phyloP scores from a whole-genome alignment of 1,140 invertebrate genomes.

The Diploscapter pachys region DNA sequence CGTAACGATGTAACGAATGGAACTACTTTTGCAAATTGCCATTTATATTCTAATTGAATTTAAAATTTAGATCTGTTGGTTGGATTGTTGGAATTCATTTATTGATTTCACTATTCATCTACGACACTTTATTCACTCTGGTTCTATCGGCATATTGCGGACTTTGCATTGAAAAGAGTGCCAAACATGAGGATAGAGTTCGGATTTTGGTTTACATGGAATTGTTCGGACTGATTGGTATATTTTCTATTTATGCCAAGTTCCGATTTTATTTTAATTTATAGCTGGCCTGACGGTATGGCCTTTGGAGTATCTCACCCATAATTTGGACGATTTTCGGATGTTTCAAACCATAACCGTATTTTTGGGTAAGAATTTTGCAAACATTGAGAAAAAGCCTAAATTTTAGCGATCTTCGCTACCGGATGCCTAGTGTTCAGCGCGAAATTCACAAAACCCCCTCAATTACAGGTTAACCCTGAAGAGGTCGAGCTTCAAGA shows the following conservation, averaged over 20 bases:
- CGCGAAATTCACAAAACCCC: constrained; percentile 41
- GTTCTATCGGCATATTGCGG: constrained; percentile 59
- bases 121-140: constrained; percentile 60
- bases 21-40: background rate
- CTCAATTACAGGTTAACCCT: constrained; percentile 34
- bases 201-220: constrained; percentile 50
- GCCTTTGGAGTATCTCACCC: constrained; percentile 31
- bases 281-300: constrained; percentile 43
- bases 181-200: constrained; percentile 49
- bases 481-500: constrained; percentile 41
- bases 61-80: constrained; percentile 23
- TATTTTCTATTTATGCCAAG: constrained; percentile 36
- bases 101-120: constrained; percentile 58
- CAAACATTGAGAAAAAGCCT: too few relatives aligned
- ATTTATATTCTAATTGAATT: constrained; percentile 3
- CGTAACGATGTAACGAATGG: background rate
- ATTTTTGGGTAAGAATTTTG: constrained; percentile 11
- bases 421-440: constrained; percentile 48
- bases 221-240: constrained; percentile 53
- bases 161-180: constrained; percentile 58
- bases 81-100: constrained; percentile 55
- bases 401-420: constrained; percentile 46
- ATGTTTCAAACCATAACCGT: constrained; percentile 51
- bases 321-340: constrained; percentile 23
- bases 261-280: constrained; percentile 39